Percentiles rank a stretch among this genome's conserved stretches.
phyloP scores from a whole-genome alignment of 2,797 vertebrate species.

The Girardinus metallicus region DNA sequence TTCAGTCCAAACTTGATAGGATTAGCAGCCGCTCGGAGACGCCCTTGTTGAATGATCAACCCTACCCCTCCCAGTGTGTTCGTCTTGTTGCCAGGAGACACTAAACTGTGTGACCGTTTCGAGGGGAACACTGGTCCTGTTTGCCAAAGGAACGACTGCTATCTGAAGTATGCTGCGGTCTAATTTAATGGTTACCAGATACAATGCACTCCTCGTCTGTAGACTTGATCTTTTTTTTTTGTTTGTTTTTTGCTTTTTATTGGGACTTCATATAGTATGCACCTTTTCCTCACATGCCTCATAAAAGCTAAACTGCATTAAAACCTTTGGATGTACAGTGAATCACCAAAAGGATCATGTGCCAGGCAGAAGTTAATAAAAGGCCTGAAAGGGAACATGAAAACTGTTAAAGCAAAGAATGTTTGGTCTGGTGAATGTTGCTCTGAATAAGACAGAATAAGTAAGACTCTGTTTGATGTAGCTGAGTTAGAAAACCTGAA shows the following conservation, averaged over 20 bases:
- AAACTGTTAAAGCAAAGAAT: not conserved
- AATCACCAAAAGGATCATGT: not conserved
- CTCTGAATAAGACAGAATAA: not conserved
- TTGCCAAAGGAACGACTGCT: slow-evolving; percentile 63
- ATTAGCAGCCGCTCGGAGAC: slow-evolving; percentile 22
- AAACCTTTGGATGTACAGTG: not conserved
- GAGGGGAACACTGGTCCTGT: slow-evolving; percentile 56
- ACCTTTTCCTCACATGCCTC: not conserved
- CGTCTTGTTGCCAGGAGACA: slow-evolving; percentile 62
- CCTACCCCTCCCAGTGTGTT: slow-evolving; percentile 26
- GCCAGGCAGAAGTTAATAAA: not conserved
- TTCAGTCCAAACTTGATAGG: not conserved
- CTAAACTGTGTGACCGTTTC: slow-evolving; percentile 48
- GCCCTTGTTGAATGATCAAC: slow-evolving; percentile 49
- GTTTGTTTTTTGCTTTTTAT: not conserved
- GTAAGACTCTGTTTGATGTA: not conserved
- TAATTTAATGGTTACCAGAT: slow-evolving; percentile 24
- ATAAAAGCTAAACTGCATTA: slow-evolving; percentile 1
- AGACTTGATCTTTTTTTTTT: not conserved
- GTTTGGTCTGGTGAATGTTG: not conserved
- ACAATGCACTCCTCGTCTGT: slow-evolving; percentile 11
- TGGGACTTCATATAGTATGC: not conserved
- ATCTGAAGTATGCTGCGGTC: slow-evolving; percentile 32
- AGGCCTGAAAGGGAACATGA: not conserved
- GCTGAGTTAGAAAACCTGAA: not conserved